A percentile compares a stretch with the other conserved stretches of the same genome.
Evolutionary conservation across 2,888 invertebrate species (phyloP).

Genomic region (Chrysolina oricalcia): DNA sequence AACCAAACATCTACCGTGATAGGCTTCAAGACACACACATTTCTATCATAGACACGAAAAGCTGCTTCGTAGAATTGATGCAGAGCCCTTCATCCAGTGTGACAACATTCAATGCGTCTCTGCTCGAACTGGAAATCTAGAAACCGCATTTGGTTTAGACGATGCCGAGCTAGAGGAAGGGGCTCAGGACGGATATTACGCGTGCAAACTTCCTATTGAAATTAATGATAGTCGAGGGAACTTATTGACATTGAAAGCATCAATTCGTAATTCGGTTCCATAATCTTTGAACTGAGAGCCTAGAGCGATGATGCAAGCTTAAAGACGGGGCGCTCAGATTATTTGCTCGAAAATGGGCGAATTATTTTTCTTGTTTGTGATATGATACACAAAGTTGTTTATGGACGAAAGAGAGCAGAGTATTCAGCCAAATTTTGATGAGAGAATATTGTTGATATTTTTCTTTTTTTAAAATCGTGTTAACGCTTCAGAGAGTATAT

Average conservation of each 20-base stretch:
- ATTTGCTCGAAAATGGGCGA: too few relatives aligned
- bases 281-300: not conserved
- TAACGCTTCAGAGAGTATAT: too few relatives aligned
- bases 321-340: too few relatives aligned
- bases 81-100: not conserved
- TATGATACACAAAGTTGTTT: too few relatives aligned
- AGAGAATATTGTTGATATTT: too few relatives aligned
- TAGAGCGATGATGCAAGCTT: not conserved
- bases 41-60: not conserved
- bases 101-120: not conserved
- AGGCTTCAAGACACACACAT: not conserved
- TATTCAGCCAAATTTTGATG: too few relatives aligned
- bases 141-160: not conserved
- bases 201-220: not conserved
- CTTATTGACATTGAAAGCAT: not conserved
- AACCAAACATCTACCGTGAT: not conserved
- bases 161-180: not conserved
- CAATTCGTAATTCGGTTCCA: not conserved
- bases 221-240: not conserved
- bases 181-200: not conserved
- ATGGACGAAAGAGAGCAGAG: too few relatives aligned
- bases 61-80: not conserved
- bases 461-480: too few relatives aligned
- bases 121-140: not conserved
- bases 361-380: too few relatives aligned